Conservation (phyloP, 2,797 vertebrate genomes). For the Poecilia picta region DNA sequence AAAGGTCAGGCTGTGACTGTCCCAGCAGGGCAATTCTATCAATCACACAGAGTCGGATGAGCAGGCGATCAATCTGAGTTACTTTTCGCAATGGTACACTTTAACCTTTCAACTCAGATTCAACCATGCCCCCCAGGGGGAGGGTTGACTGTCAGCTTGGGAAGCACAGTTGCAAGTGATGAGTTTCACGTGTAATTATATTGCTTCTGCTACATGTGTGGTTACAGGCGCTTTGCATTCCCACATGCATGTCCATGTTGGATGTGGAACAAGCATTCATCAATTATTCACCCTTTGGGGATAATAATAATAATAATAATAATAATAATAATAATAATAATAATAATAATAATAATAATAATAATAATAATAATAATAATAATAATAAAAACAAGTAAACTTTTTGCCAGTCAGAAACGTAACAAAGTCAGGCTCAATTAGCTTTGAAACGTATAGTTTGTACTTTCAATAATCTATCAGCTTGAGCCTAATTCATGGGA, state of each 20-base stretch:
- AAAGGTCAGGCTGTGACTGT: slow-evolving; percentile 57
- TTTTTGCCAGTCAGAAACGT: neutral
- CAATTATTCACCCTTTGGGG: neutral
- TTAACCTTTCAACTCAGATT: slow-evolving; percentile 60
- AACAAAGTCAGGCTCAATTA: neutral
- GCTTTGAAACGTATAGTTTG: neutral
- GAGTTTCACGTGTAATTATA: slow-evolving; percentile 1
- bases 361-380: too few relatives aligned
- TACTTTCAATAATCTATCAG: neutral
- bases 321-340: too few relatives aligned
- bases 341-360: too few relatives aligned
- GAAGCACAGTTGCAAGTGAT: slow-evolving; percentile 8
- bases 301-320: too few relatives aligned
- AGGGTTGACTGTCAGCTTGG: slow-evolving; percentile 16
- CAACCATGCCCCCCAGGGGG: slow-evolving; percentile 22
- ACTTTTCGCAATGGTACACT: slow-evolving; percentile 30
- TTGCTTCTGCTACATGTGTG: neutral
- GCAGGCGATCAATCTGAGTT: slow-evolving; percentile 55
- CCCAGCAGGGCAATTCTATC: slow-evolving; percentile 53
- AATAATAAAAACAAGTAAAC: neutral
- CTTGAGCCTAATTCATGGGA: neutral
- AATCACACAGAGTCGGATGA: slow-evolving; percentile 49
- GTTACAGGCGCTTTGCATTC: neutral
- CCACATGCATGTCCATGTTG: neutral
- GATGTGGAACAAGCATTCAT: neutral